Base-by-base conservation (phyloP, 2,888 invertebrate genomes). In the Polydrusus pterygomalis region DNA sequence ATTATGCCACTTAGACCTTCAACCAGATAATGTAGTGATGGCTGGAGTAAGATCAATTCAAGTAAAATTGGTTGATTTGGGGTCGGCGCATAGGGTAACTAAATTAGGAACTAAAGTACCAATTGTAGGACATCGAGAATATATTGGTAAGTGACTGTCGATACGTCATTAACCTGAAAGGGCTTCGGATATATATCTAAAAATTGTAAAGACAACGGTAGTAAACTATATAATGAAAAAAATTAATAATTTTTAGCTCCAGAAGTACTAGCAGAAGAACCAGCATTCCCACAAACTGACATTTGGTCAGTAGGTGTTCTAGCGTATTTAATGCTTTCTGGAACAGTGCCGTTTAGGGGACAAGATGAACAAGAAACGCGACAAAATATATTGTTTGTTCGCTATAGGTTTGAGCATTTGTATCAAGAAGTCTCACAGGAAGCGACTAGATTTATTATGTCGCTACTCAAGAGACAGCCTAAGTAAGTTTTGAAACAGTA, bases 1-100 rank as follows among this genome's bases (percentile, higher is more conserved):
- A 2, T 92, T 93, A 80, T 95, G 95, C 81, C 96, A 97, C 86
- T 88, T 97, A 77, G 95, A 97, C 86, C 89, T 98, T 63, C 96
- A 98, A 87, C 98, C 98, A 0, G 97, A 97, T 85, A 99, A 99
- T 87, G 91, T 99, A 25, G 96, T 98, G 2, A 96, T 98, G 94
- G 92, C 95, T 0, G 93, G 94, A 0, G 93, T 96, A 15, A 90
- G 97, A 80, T 93, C 94, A 0, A 91, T 95, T 9, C 94, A 96
- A 87, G 92, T 98, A 1, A 98, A 98, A 87, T 88, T 99, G 58
- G 93, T 97, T 7, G 98, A 99, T 88, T 94, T 98, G 85, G 98
- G 97, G 0, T 93, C 94, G 6, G 94, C 97, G 0, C 94, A 94
- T 82, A 91, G 91, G 82, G 95, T 97, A 2, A 93, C 93, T 47